phyloP scores from a whole-genome alignment of 2,797 vertebrate genomes.

The Gallinago solitaria region DNA sequence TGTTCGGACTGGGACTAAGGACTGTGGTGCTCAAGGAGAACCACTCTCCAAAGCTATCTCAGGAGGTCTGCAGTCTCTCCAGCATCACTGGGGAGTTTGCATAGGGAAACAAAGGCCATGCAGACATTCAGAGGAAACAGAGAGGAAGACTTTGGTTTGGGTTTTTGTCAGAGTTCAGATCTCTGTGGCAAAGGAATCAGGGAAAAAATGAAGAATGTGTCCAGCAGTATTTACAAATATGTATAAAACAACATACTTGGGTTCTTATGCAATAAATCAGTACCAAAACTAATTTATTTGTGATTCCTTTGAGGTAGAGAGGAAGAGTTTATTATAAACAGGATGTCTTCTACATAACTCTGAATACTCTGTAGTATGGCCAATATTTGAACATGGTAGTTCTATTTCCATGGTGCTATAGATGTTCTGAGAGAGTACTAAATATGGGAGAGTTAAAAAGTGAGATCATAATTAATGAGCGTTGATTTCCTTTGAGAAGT shows the following conservation, averaged over 20 bases:
- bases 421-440: neutral
- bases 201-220: neutral
- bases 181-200: neutral
- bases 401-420: neutral
- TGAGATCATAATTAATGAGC: slow-evolving; percentile 46
- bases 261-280: neutral
- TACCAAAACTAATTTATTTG: neutral
- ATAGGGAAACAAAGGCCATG: neutral
- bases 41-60: neutral
- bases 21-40: neutral
- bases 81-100: neutral
- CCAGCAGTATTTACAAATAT: neutral
- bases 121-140: neutral
- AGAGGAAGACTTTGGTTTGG: neutral
- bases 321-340: slow-evolving; percentile 10
- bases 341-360: neutral
- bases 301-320: neutral
- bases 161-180: neutral
- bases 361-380: neutral
- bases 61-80: neutral
- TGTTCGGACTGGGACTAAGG: neutral
- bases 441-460: slow-evolving; percentile 16
- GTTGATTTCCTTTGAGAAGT: slow-evolving; percentile 51
- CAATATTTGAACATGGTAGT: neutral
- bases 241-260: neutral